phyloP scores from a whole-genome alignment of 2,113 vertebrate genomes.

The Eleginops maclovinus region DNA sequence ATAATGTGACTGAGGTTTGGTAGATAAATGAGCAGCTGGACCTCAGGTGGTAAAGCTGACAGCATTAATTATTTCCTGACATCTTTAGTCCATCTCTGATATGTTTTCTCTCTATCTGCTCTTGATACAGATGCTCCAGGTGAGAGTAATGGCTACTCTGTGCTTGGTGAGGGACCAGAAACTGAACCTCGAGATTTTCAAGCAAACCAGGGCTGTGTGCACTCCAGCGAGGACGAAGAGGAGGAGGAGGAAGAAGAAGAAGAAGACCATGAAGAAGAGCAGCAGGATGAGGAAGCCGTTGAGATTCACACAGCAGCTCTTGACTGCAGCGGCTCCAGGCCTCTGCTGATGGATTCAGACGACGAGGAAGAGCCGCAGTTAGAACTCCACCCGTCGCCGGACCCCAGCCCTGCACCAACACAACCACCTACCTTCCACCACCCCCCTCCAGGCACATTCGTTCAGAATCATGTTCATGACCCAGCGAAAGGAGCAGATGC shows the following conservation, averaged over 20 bases:
- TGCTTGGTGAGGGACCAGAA: constrained; percentile 65
- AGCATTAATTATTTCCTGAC: background rate
- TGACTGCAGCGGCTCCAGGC: constrained; percentile 93
- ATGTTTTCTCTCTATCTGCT: constrained; percentile 35
- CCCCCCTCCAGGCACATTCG: constrained; percentile 14
- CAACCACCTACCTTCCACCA: constrained; percentile 48
- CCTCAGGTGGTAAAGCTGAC: background rate
- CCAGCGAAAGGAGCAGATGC: constrained; percentile 51
- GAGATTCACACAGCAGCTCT: constrained; percentile 84
- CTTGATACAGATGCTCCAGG: constrained; percentile 71
- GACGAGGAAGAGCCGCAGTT: constrained; percentile 87
- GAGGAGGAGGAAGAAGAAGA: constrained; percentile 86
- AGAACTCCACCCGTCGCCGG: constrained; percentile 13
- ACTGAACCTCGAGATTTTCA: constrained; percentile 36
- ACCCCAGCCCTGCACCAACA: constrained; percentile 3
- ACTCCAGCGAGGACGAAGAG: constrained; percentile 93
- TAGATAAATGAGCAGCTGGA: constrained; percentile 26
- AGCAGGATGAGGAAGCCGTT: constrained; percentile 52
- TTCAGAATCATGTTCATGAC: constrained; percentile 64
- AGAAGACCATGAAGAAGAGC: constrained; percentile 45
- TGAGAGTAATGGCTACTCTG: constrained; percentile 75
- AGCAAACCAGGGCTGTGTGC: constrained; percentile 83
- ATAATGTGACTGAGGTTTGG: constrained; percentile 12
- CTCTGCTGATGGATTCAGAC: constrained; percentile 93
- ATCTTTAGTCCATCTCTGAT: constrained; percentile 20